Conservation (phyloP, 2,113 vertebrate species). For the Leptocoma aspasia region DNA sequence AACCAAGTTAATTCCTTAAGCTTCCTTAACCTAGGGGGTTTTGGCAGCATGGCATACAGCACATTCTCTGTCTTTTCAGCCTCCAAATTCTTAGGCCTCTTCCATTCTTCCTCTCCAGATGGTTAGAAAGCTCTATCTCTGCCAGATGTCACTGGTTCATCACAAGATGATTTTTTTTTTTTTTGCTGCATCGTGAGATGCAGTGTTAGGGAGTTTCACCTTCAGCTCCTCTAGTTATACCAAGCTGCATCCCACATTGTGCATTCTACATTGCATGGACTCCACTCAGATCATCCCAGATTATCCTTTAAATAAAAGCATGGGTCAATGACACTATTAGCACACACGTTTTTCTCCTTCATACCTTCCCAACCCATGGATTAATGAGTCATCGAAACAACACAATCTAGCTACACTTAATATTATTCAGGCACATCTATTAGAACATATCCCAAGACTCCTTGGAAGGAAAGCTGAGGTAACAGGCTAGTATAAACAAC, state of each 20-base stretch:
- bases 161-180: conserved; percentile 68
- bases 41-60: conserved; percentile 76
- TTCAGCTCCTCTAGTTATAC: conserved; percentile 67
- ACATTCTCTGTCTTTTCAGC: conserved; percentile 76
- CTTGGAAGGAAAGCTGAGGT: background rate
- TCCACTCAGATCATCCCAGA: conserved; percentile 68
- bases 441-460: background rate
- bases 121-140: conserved; percentile 75
- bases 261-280: conserved; percentile 54
- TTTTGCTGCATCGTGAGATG: conserved; percentile 64
- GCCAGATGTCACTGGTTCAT: conserved; percentile 75
- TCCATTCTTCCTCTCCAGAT: conserved; percentile 76
- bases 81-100: conserved; percentile 74
- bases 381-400: background rate
- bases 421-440: background rate
- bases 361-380: background rate
- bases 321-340: background rate
- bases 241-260: conserved; percentile 43
- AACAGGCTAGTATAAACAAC: background rate
- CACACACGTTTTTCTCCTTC: background rate
- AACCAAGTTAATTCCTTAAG: conserved; percentile 35
- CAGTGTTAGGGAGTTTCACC: conserved; percentile 72
- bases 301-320: conserved; percentile 25
- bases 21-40: conserved; percentile 63
- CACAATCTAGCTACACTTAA: accelerated